Evolutionary conservation across 1,140 invertebrate genomes (phyloP).

Genomic region (Lineus longissimus): DNA sequence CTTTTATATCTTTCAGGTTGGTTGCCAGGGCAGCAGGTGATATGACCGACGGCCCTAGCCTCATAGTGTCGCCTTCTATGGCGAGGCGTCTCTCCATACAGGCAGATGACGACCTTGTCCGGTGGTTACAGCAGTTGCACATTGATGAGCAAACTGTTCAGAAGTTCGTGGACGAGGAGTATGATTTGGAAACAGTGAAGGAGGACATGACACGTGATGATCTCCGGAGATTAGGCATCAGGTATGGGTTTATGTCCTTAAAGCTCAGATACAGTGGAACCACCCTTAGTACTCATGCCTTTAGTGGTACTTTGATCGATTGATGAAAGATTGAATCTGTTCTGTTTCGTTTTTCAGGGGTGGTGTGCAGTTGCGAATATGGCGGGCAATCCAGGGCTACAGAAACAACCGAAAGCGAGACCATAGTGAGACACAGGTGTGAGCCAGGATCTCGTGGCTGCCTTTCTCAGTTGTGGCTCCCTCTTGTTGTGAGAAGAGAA

Average conservation of each 20-base stretch:
- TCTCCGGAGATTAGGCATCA: constrained; percentile 67
- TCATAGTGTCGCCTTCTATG: neutral
- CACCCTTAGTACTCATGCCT: neutral
- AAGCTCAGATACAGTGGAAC: neutral
- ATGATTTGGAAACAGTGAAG: constrained; percentile 73
- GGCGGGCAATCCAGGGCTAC: constrained; percentile 36
- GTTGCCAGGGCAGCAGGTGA: neutral
- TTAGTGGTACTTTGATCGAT: neutral
- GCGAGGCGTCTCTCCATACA: neutral
- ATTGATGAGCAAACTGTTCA: constrained; percentile 44
- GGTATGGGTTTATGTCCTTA: constrained; percentile 55
- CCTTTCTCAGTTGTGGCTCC: too few relatives aligned
- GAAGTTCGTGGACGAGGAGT: constrained; percentile 69
- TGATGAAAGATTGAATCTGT: neutral
- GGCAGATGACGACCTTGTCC: constrained; percentile 39
- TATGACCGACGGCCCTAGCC: neutral
- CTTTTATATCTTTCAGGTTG: neutral
- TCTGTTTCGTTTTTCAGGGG: constrained; percentile 30
- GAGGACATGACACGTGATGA: constrained; percentile 72
- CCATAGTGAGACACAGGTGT: neutral
- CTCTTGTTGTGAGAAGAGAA: too few relatives aligned
- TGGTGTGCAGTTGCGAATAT: constrained; percentile 44
- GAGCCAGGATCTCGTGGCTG: too few relatives aligned
- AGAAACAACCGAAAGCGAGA: neutral
- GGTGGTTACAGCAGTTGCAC: constrained; percentile 42